Conservation (phyloP, 2,888 invertebrate genomes). For the Noctua janthina region DNA sequence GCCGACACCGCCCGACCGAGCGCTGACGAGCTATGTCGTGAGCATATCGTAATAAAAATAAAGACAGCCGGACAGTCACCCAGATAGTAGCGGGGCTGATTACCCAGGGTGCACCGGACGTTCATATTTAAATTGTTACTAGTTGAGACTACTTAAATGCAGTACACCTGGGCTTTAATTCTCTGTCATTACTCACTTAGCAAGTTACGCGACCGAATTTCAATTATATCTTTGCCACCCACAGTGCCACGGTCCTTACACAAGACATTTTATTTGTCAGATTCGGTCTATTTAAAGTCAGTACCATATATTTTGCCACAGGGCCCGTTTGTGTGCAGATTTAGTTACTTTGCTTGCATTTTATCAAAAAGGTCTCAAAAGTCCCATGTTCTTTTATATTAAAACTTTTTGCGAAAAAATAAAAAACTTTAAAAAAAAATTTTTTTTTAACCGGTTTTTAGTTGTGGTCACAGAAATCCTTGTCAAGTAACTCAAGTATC, state of each 20-base stretch:
- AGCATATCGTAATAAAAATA: neutral
- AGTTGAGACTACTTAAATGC: neutral
- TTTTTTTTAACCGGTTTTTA: no score
- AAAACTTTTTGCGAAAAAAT: no score
- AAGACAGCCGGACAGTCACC: neutral
- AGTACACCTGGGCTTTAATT: conserved; percentile 13
- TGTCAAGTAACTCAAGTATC: no score
- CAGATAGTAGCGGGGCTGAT: neutral
- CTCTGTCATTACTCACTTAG: conserved; percentile 15
- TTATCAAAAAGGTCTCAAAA: neutral
- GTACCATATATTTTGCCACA: neutral
- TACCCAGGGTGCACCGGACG: no score
- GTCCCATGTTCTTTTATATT: neutral
- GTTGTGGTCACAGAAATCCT: no score
- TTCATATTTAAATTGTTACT: neutral
- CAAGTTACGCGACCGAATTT: conserved; percentile 9
- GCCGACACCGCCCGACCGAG: no score
- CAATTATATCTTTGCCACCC: conserved; percentile 29
- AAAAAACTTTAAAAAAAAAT: no score
- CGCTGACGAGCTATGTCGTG: no score
- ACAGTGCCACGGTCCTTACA: neutral
- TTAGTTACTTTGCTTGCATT: neutral
- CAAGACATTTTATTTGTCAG: neutral
- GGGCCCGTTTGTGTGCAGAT: neutral
- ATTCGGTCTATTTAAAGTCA: neutral